Evolutionary conservation across 2,888 invertebrate genomes (phyloP).

Genomic region (Machimus atricapillus): DNA sequence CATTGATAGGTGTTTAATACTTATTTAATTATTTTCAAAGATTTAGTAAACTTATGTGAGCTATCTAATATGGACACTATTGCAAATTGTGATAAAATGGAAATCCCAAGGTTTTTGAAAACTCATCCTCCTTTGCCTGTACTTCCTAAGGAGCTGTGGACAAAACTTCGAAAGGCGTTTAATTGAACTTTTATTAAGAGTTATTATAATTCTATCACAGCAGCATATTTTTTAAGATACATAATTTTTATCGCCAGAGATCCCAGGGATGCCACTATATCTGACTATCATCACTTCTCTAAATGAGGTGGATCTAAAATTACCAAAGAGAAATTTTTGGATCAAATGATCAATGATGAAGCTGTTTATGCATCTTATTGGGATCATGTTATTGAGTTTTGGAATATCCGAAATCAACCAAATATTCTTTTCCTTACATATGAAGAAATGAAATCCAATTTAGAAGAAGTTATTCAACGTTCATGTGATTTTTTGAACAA

Average conservation of each 20-base stretch:
- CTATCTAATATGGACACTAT: background rate
- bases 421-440: conserved; percentile 53
- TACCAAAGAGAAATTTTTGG: conserved; percentile 52
- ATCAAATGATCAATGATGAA: conserved; percentile 71
- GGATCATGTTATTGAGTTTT: conserved; percentile 53
- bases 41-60: background rate
- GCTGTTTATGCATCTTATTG: conserved; percentile 49
- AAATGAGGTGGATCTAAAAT: conserved; percentile 64
- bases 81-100: conserved; percentile 50
- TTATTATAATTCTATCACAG: background rate
- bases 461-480: conserved; percentile 47
- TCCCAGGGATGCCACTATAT: conserved; percentile 85
- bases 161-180: conserved; percentile 55
- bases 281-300: conserved; percentile 77
- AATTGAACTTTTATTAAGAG: background rate
- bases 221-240: conserved; percentile 58
- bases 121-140: conserved; percentile 58
- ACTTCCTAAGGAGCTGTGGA: conserved; percentile 57
- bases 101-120: conserved; percentile 57
- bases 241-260: conserved; percentile 84
- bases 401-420: conserved; percentile 51
- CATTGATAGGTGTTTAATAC: background rate
- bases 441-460: conserved; percentile 53
- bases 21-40: background rate
- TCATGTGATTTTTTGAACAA: conserved; percentile 46